Conservation (phyloP, 2,888 invertebrate genomes). For the Metallyticus violacea region DNA sequence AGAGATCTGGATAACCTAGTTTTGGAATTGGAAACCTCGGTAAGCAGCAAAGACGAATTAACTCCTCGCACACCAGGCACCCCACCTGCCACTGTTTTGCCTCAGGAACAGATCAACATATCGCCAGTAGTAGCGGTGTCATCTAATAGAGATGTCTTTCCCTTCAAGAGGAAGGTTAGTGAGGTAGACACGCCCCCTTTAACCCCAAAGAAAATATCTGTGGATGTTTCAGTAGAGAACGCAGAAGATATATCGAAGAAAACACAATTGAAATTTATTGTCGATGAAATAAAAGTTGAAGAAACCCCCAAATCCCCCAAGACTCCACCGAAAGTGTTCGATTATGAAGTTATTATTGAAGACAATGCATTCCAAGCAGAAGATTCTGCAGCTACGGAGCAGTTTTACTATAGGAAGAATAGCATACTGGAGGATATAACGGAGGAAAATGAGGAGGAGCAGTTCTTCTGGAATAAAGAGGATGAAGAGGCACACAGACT, state of each 20-base stretch:
- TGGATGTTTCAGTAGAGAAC: slow-evolving; percentile 22
- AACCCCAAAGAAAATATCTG: slow-evolving; percentile 6
- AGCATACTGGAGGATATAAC: not conserved
- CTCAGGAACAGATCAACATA: not conserved
- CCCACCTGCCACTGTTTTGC: not conserved
- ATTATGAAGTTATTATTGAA: slow-evolving; percentile 26
- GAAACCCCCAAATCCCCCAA: slow-evolving; percentile 6
- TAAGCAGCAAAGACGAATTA: not conserved
- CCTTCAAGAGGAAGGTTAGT: not conserved
- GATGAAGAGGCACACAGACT: not conserved
- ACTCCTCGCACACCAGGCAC: not conserved
- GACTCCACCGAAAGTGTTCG: slow-evolving; percentile 13
- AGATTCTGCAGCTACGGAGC: not conserved
- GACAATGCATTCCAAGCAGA: slow-evolving; percentile 12
- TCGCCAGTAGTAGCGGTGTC: not conserved
- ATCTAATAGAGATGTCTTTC: not conserved
- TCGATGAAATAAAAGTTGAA: slow-evolving; percentile 26
- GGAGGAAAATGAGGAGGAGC: not conserved
- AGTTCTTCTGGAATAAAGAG: not conserved
- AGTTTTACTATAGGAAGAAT: not conserved
- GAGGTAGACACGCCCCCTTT: not conserved
- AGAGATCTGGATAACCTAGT: slow-evolving; percentile 9
- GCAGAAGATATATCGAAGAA: slow-evolving; percentile 5
- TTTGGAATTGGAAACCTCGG: not conserved
- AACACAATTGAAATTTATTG: slow-evolving; percentile 18